Conservation (phyloP, 2,888 invertebrate genomes). For the Scaptomyza tumidula region DNA sequence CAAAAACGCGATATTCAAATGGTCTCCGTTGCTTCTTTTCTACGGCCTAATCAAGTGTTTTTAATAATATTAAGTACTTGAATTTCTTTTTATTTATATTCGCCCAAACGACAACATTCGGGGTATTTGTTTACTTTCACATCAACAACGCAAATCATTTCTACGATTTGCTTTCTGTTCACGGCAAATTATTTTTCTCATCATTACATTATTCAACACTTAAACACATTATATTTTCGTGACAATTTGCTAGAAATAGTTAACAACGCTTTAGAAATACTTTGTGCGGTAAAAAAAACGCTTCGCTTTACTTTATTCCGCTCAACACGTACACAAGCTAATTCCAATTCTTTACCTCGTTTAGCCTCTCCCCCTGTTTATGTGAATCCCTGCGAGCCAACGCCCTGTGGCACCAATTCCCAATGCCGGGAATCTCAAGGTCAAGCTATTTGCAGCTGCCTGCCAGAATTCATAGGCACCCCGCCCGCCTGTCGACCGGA, state of each 20-base stretch:
- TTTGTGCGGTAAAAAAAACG: conserved; percentile 33
- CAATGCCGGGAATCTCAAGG: conserved; percentile 88
- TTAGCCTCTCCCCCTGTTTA: conserved; percentile 73
- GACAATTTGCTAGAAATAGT: conserved; percentile 47
- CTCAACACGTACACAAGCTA: conserved; percentile 21
- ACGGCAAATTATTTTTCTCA: not conserved
- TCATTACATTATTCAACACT: conserved; percentile 1
- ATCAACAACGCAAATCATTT: conserved; percentile 34
- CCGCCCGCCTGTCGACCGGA: conserved; percentile 93
- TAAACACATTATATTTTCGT: conserved; percentile 11
- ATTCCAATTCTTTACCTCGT: conserved; percentile 11
- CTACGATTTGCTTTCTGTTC: not conserved
- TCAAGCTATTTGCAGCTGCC: conserved; percentile 90
- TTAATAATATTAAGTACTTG: not conserved
- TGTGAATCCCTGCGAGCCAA: conserved; percentile 88
- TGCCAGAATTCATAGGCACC: conserved; percentile 89
- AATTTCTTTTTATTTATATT: not conserved
- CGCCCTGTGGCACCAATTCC: conserved; percentile 92
- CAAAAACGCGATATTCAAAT: conserved; percentile 34
- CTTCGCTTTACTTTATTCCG: conserved; percentile 41
- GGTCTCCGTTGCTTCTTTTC: not conserved
- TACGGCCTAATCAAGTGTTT: not conserved
- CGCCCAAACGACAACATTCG: not conserved
- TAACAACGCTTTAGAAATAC: conserved; percentile 33
- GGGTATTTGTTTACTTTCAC: not conserved